Conservation (phyloP, 2,797 vertebrate species). For the Galaxias olidus region DNA sequence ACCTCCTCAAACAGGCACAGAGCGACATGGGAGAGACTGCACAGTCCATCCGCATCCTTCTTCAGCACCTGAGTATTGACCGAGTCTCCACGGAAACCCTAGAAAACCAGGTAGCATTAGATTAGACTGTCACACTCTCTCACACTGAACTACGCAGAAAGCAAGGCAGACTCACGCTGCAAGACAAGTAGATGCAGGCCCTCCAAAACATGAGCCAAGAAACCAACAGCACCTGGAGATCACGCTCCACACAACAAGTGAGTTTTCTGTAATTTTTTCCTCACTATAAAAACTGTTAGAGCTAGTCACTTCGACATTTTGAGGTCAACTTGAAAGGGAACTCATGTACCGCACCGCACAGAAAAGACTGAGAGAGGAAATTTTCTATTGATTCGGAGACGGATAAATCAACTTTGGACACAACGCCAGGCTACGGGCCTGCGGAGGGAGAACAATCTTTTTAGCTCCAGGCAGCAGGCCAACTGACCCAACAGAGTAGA, state of each 20-base stretch:
- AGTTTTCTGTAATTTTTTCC: too few species aligned
- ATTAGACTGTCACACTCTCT: not conserved
- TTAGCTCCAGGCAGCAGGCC: conserved; percentile 34
- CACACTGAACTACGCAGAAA: not conserved
- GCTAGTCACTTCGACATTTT: not conserved
- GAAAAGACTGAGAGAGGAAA: conserved; percentile 8
- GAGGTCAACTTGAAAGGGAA: conserved; percentile 7
- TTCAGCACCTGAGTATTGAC: conserved; percentile 77
- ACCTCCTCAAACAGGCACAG: conserved; percentile 83
- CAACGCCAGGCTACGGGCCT: not conserved
- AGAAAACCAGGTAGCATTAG: not conserved
- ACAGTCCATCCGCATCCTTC: conserved; percentile 78
- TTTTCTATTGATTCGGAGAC: conserved; percentile 31
- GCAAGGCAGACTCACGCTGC: too few species aligned
- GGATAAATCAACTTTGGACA: conserved; percentile 29
- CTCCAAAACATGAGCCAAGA: not conserved
- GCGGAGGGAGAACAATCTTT: conserved; percentile 11
- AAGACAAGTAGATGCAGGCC: too few species aligned
- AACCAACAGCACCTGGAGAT: not conserved
- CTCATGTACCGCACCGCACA: not conserved
- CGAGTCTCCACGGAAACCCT: conserved; percentile 77
- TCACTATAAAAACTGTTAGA: not conserved
- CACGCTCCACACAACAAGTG: too few species aligned
- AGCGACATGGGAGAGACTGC: conserved; percentile 77
- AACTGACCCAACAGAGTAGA: conserved; percentile 9